A percentile compares a stretch with the other conserved stretches of the same genome.
Evolutionary conservation across 2,888 invertebrate species (phyloP).

Genomic region (Hoplodrina ambigua): DNA sequence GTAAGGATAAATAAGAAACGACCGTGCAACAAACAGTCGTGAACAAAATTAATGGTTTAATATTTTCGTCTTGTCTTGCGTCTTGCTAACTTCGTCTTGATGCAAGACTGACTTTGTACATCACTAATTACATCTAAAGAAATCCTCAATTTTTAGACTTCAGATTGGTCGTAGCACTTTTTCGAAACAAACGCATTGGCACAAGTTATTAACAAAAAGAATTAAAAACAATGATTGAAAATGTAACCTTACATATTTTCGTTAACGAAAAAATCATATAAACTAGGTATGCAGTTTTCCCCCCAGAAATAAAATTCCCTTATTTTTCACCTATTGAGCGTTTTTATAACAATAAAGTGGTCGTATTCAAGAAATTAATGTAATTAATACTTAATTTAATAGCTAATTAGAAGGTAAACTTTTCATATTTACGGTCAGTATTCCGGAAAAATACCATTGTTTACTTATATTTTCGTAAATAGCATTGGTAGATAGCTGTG

Average conservation of each 20-base stretch:
- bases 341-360: slow-evolving; percentile 63
- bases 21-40: slow-evolving; percentile 35
- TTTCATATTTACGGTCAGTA: slow-evolving; percentile 42
- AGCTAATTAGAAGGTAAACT: slow-evolving; percentile 60
- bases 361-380: slow-evolving; percentile 67
- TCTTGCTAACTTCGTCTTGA: slow-evolving; percentile 50
- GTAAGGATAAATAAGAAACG: slow-evolving; percentile 53
- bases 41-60: slow-evolving; percentile 49
- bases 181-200: slow-evolving; percentile 75
- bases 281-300: slow-evolving; percentile 43
- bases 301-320: slow-evolving; percentile 55
- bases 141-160: slow-evolving; percentile 56
- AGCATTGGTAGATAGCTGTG: background rate
- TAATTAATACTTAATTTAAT: slow-evolving; percentile 70
- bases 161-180: slow-evolving; percentile 71
- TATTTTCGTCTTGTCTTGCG: slow-evolving; percentile 39
- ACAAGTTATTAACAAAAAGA: slow-evolving; percentile 70
- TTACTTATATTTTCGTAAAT: slow-evolving; percentile 35
- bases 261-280: slow-evolving; percentile 54
- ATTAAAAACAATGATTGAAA: slow-evolving; percentile 53
- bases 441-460: slow-evolving; percentile 57
- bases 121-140: slow-evolving; percentile 63
- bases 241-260: slow-evolving; percentile 58
- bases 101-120: slow-evolving; percentile 64
- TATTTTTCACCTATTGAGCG: slow-evolving; percentile 71